Conservation (phyloP, 2,888 invertebrate genomes). For the Apamea monoglypha region DNA sequence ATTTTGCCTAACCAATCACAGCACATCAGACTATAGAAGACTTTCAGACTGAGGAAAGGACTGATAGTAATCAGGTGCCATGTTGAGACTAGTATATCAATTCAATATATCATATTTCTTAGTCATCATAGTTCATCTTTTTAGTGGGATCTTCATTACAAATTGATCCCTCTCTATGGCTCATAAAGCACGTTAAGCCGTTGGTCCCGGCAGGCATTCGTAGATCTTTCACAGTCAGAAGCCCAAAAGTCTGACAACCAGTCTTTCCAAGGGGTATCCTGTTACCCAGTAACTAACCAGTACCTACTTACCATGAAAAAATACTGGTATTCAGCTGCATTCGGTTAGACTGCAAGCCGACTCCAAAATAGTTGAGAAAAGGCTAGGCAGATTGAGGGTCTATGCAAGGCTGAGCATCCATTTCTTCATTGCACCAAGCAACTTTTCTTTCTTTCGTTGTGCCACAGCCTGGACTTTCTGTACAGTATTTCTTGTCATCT, state of each 20-base stretch:
- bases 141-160: not conserved
- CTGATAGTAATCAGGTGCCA: not conserved
- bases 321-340: no score
- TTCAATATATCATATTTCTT: not conserved
- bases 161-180: not conserved
- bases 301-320: no score
- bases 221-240: not conserved
- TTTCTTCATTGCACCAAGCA: not conserved
- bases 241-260: no score
- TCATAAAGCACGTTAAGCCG: not conserved
- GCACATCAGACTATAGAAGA: not conserved
- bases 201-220: not conserved
- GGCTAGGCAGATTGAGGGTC: not conserved
- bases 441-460: not conserved
- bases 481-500: constrained; percentile 2
- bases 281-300: no score
- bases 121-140: no score
- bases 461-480: constrained; percentile 31
- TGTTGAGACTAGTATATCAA: not conserved
- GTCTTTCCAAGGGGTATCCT: no score
- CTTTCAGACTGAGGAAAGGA: no score
- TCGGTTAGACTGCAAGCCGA: no score
- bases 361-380: no score
- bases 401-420: not conserved
- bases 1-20: not conserved